Evolutionary conservation across 2,888 invertebrate species (phyloP), one percentile per base, ranked within the genome.

Genomic region (Caenorhabditis macrosperma): DNA sequence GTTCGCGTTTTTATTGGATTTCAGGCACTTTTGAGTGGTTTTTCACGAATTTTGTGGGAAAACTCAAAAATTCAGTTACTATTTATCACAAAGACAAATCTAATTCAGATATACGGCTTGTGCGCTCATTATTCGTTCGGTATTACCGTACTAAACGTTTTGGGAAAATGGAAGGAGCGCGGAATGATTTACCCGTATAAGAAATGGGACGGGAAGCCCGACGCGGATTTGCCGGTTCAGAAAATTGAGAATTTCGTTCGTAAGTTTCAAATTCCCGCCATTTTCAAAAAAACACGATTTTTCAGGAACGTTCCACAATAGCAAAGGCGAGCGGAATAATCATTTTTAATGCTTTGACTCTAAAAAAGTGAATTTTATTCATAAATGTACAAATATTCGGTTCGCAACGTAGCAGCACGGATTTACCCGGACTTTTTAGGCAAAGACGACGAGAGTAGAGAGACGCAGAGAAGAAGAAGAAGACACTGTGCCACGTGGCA

Each of bases 181-280:
- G 77, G 77, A 48, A 50, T 77, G 55, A 71, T 77, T 41, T 66
- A 63, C 26, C 77, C 77, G 7, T 77, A 71, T 30, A 63, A 77
- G n/a, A 74, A 64, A 35, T 66, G 22, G 28, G 55, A 63, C 22
- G 72, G 72, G 24, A 26, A 12, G 1, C 55, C 55, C 2, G 63
- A 63, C 26, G 15, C 64, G 0, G 28, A 64, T 22, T 2, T 63
- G 10, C 75, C 75, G 1, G 28, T 38, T 12, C 3, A n/a, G 1
- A 26, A 64, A 33, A 33, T 75, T 10, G 30, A 57, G 20, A 57
- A 59, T 30, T 75, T 75, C 20, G 74, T 75, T 41, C 48, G 74
- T 72, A 46, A 72, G 71, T 63, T 54, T 28, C 17, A n/a, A n/a
- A n/a, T n/a, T n/a, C n/a, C n/a, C n/a, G n/a, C n/a, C n/a, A n/a